These are phyloP conservation scores for Trachelus tabidus DNA, from an alignment of 2,888 invertebrate species.

Conservation along the genomic window DNA sequence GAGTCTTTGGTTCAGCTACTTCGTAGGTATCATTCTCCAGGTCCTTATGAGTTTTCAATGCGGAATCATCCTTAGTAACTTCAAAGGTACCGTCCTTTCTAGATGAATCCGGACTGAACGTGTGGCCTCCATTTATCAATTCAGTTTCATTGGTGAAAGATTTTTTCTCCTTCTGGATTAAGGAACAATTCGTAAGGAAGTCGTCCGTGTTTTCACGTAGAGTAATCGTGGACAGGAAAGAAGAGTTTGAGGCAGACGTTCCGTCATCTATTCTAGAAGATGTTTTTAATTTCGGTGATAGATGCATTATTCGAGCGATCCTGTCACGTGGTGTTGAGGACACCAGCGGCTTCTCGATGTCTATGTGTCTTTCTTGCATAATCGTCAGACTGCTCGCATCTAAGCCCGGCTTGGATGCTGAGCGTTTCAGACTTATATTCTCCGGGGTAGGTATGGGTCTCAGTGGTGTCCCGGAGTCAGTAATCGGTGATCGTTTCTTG, in stretches of 20 bases:
- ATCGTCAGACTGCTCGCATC: constrained; percentile 12
- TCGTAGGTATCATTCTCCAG: constrained; percentile 43
- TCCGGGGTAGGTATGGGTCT: constrained; percentile 17
- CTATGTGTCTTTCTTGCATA: not conserved
- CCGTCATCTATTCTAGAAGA: constrained; percentile 8
- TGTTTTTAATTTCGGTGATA: constrained; percentile 23
- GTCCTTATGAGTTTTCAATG: not conserved
- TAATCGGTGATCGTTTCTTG: constrained; percentile 27
- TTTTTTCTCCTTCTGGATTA: constrained; percentile 26
- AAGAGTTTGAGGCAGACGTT: not conserved
- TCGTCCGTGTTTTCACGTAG: constrained; percentile 8
- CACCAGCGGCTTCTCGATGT: constrained; percentile 8
- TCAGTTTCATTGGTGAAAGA: constrained; percentile 25
- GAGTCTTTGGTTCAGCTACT: constrained; percentile 44
- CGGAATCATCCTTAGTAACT: not conserved
- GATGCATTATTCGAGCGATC: constrained; percentile 28
- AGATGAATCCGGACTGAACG: constrained; percentile 4
- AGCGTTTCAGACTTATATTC: not conserved
- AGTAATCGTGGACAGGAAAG: constrained; percentile 8
- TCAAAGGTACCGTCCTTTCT: constrained; percentile 26
- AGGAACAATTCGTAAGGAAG: constrained; percentile 8
- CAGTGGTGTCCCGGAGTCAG: constrained; percentile 27
- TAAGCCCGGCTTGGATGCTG: not conserved
- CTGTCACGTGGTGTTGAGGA: constrained; percentile 34
- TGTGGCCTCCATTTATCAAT: constrained; percentile 11